Conservation (phyloP, 2,888 invertebrate genomes). For the Fissipunctia ypsillon region DNA sequence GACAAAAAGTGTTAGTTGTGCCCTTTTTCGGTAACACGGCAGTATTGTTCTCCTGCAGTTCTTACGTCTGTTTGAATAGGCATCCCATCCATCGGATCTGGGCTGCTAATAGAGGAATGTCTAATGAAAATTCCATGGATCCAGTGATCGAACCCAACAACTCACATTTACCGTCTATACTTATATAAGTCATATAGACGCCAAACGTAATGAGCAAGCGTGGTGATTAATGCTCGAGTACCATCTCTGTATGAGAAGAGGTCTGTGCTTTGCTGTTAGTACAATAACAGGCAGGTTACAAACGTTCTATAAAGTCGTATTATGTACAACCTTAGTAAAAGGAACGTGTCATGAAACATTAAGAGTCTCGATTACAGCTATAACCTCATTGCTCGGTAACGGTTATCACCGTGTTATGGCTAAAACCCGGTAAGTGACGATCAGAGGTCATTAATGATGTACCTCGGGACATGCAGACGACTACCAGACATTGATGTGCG, state of each 20-base stretch:
- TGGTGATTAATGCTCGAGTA: background rate
- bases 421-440: constrained; percentile 61
- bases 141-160: background rate
- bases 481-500: constrained; percentile 55
- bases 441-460: constrained; percentile 62
- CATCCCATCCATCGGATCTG: background rate
- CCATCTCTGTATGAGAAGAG: background rate
- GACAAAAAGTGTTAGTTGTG: no score
- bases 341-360: constrained; percentile 23
- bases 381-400: constrained; percentile 23
- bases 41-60: background rate
- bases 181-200: background rate
- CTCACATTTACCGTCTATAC: background rate
- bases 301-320: background rate
- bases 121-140: background rate
- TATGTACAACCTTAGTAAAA: constrained; percentile 18
- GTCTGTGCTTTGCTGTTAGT: background rate
- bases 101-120: background rate
- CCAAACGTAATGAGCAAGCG: background rate
- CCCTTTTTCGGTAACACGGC: no score
- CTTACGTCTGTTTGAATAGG: background rate
- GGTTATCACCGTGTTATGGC: constrained; percentile 67
- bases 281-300: background rate
- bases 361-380: constrained; percentile 21
- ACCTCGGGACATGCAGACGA: constrained; percentile 61